Evolutionary conservation across 2,113 vertebrate genomes (phyloP).

Genomic region (Illadopsis cleaveri): DNA sequence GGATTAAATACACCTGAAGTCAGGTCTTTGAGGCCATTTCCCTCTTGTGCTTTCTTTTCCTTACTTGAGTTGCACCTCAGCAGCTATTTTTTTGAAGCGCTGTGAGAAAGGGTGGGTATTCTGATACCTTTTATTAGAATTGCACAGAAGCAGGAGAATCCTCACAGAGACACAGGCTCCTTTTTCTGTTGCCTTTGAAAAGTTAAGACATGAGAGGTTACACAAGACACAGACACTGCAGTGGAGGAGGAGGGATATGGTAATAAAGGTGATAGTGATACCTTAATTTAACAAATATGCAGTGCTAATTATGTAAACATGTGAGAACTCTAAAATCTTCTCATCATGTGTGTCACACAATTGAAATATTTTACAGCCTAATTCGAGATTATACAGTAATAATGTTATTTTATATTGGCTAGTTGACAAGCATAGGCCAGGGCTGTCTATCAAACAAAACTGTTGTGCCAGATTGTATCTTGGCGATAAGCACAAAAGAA

Average conservation of each 20-base stretch:
- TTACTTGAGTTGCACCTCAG: constrained; percentile 54
- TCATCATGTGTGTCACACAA: constrained; percentile 67
- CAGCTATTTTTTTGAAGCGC: constrained; percentile 59
- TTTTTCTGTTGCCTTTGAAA: constrained; percentile 61
- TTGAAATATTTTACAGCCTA: constrained; percentile 72
- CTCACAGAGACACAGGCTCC: constrained; percentile 25
- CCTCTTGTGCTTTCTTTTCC: constrained; percentile 62
- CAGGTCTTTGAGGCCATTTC: constrained; percentile 57
- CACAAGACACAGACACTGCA: constrained; percentile 12
- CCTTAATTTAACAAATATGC: constrained; percentile 75
- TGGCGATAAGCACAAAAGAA: constrained; percentile 64
- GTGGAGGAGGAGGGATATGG: constrained; percentile 53
- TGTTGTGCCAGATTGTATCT: constrained; percentile 76
- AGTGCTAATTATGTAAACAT: constrained; percentile 77
- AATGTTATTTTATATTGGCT: constrained; percentile 74
- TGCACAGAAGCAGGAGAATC: constrained; percentile 28
- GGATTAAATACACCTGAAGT: constrained; percentile 66
- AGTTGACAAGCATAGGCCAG: constrained; percentile 72
- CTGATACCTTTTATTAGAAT: constrained; percentile 51
- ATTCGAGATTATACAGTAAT: constrained; percentile 72
- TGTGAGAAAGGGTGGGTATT: constrained; percentile 40
- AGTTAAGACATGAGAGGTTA: constrained; percentile 44
- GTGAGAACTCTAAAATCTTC: constrained; percentile 71
- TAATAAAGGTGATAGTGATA: constrained; percentile 68
- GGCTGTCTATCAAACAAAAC: constrained; percentile 77